Percentiles rank a stretch among this genome's conserved stretches.
phyloP scores from a whole-genome alignment of 2,888 invertebrate species.

The Buathra laborator region DNA sequence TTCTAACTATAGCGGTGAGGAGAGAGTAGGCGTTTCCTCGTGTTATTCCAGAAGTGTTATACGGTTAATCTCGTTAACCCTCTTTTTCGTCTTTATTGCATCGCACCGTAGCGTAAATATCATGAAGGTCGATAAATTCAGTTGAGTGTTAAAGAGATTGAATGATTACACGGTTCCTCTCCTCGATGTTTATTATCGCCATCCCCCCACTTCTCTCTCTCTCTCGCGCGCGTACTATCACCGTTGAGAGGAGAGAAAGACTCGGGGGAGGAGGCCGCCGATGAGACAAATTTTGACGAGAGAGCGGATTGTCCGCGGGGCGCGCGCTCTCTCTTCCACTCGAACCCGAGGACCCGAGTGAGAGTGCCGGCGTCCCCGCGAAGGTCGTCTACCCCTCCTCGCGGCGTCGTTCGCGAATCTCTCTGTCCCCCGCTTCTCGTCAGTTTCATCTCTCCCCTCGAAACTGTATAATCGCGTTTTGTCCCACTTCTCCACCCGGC shows the following conservation, averaged over 20 bases:
- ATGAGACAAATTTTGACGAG: constrained; percentile 11
- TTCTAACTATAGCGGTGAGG: too few species aligned
- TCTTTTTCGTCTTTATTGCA: background rate
- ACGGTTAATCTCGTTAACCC: background rate
- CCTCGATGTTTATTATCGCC: background rate
- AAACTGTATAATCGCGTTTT: constrained; percentile 46
- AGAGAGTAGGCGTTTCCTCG: too few species aligned
- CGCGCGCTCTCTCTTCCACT: constrained; percentile 34
- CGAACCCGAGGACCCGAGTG: constrained; percentile 57
- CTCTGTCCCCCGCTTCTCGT: constrained; percentile 35
- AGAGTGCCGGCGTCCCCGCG: constrained; percentile 77
- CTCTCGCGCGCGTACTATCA: background rate
- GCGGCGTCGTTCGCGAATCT: constrained; percentile 15
- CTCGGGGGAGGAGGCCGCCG: background rate
- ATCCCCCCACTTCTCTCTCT: background rate
- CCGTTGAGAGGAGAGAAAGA: background rate
- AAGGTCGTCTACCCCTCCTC: constrained; percentile 80
- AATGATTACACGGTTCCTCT: background rate
- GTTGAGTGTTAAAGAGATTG: background rate
- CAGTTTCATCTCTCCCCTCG: constrained; percentile 37
- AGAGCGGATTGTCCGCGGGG: constrained; percentile 30
- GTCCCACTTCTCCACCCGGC: constrained; percentile 10
- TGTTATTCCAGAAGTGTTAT: too few species aligned
- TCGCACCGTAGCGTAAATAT: background rate
- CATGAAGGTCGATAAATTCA: constrained; percentile 1